Evolutionary conservation across 2,888 invertebrate genomes (phyloP).

Genomic region (Melanostoma mellinum): DNA sequence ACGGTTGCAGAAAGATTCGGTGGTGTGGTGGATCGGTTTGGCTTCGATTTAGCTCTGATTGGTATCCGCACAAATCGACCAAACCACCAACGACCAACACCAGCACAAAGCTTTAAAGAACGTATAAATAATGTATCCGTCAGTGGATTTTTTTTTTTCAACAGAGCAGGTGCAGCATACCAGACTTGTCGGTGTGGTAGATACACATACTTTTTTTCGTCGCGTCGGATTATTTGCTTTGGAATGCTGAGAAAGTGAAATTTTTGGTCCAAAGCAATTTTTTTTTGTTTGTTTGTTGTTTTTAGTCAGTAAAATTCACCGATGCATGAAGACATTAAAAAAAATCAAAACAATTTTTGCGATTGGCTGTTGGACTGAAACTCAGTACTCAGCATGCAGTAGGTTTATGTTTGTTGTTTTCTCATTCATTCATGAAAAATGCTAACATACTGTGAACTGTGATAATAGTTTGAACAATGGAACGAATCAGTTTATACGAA

Average conservation of each 20-base stretch:
- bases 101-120: slow-evolving; percentile 17
- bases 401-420: slow-evolving; percentile 23
- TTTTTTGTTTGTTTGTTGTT: slow-evolving; percentile 29
- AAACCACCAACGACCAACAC: slow-evolving; percentile 39
- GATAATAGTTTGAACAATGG: slow-evolving; percentile 17
- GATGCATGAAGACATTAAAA: slow-evolving; percentile 58
- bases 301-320: slow-evolving; percentile 50
- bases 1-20: slow-evolving; percentile 41
- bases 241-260: slow-evolving; percentile 72
- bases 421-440: slow-evolving; percentile 35
- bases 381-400: slow-evolving; percentile 18
- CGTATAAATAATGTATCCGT: slow-evolving; percentile 29
- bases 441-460: slow-evolving; percentile 22
- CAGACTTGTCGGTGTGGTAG: slow-evolving; percentile 40
- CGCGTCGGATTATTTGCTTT: slow-evolving; percentile 53
- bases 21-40: slow-evolving; percentile 6
- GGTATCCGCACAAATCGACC: slow-evolving; percentile 33
- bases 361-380: slow-evolving; percentile 42
- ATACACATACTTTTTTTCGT: slow-evolving; percentile 24
- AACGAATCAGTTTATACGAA: background rate
- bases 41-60: slow-evolving; percentile 54
- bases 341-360: slow-evolving; percentile 52
- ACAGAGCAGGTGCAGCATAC: slow-evolving; percentile 58
- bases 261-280: slow-evolving; percentile 67
- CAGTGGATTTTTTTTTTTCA: slow-evolving; percentile 24